Conservation (phyloP, 2,113 vertebrate species). For the Marcusenius ussheri region DNA sequence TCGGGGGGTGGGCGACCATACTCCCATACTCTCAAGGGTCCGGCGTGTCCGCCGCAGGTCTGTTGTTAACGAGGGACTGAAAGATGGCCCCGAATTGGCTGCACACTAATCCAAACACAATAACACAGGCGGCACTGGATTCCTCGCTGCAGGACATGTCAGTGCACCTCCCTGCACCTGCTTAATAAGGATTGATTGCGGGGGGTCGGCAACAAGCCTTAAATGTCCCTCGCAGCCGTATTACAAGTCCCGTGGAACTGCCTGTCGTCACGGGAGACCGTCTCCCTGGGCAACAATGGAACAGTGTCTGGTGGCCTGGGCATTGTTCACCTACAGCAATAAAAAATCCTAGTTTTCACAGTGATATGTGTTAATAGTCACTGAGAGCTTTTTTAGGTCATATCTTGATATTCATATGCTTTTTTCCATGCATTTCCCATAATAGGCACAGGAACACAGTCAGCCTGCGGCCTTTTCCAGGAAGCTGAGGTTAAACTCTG, state of each 20-base stretch:
- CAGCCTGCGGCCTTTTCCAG: neutral
- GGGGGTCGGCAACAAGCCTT: neutral
- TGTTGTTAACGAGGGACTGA: slow-evolving; percentile 4
- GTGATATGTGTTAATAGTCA: neutral
- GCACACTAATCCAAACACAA: neutral
- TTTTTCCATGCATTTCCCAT: neutral
- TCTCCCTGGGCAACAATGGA: slow-evolving; percentile 22
- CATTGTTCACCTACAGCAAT: neutral
- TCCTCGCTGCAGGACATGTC: neutral
- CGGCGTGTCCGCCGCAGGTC: neutral
- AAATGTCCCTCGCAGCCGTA: slow-evolving; percentile 8
- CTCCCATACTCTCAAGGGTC: neutral
- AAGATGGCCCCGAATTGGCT: neutral
- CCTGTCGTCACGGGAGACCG: neutral
- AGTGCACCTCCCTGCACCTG: slow-evolving; percentile 15
- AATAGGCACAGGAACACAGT: neutral
- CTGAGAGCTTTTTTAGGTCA: neutral
- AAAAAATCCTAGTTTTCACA: neutral
- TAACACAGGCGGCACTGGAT: no score
- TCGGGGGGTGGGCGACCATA: neutral
- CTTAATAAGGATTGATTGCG: slow-evolving; percentile 15
- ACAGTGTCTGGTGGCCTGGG: neutral
- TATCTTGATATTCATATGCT: neutral
- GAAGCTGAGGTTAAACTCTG: neutral
- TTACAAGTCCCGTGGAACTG: neutral